Conservation (phyloP, 2,888 invertebrate genomes). For the Drosophila heteroneura region DNA sequence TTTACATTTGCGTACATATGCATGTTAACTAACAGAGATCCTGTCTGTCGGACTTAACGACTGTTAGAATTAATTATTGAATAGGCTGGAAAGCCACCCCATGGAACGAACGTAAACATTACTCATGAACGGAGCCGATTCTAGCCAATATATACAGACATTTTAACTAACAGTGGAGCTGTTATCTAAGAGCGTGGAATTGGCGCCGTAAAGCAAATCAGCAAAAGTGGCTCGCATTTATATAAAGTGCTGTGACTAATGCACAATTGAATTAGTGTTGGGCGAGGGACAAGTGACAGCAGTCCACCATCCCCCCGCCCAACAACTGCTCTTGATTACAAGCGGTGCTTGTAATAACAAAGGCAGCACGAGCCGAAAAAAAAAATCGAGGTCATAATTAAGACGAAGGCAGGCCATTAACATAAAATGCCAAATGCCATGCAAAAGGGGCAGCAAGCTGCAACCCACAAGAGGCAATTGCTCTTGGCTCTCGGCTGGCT, state of each 20-base stretch:
- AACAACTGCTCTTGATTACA: conserved; percentile 35
- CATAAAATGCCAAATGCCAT: conserved; percentile 59
- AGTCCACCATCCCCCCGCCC: background rate
- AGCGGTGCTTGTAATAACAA: conserved; percentile 16
- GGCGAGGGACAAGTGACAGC: conserved; percentile 7
- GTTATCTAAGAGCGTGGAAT: conserved; percentile 53
- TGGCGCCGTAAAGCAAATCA: conserved; percentile 46
- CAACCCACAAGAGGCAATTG: conserved; percentile 40
- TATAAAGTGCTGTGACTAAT: conserved; percentile 64
- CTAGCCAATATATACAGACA: background rate
- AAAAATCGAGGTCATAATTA: conserved; percentile 51
- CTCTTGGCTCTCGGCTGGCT: conserved; percentile 37
- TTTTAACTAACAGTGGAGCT: conserved; percentile 31
- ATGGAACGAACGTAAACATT: background rate
- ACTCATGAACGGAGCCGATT: background rate
- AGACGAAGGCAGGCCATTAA: conserved; percentile 49
- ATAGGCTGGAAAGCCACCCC: background rate
- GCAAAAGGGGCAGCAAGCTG: conserved; percentile 23
- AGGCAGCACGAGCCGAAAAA: conserved; percentile 31
- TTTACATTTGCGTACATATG: background rate
- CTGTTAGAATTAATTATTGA: background rate
- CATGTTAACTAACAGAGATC: conserved; percentile 27
- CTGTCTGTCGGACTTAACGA: background rate
- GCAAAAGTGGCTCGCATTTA: conserved; percentile 31
- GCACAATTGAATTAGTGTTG: conserved; percentile 52